Conservation (phyloP, 2,113 vertebrate genomes). For the Puntigrus tetrazona region DNA sequence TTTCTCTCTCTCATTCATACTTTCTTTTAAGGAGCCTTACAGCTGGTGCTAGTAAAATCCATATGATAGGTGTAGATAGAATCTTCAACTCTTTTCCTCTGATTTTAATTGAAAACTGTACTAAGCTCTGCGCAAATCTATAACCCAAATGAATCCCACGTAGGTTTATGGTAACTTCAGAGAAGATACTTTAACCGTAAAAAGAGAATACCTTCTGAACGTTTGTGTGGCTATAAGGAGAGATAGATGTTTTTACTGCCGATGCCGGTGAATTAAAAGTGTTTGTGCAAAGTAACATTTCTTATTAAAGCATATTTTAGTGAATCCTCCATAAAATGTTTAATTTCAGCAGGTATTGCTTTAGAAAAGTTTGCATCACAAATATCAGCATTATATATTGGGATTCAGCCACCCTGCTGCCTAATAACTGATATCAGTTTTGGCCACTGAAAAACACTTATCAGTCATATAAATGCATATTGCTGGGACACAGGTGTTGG, state of each 20-base stretch:
- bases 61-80: background rate
- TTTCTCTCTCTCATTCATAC: conserved; percentile 35
- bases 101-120: conserved; percentile 31
- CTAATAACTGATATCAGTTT: background rate
- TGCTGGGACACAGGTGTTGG: background rate
- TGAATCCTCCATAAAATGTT: background rate
- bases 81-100: background rate
- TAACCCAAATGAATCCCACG: conserved; percentile 11
- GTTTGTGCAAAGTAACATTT: background rate
- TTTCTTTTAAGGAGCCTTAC: background rate
- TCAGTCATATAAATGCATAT: background rate
- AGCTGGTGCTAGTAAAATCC: conserved; percentile 4
- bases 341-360: background rate
- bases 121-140: conserved; percentile 50
- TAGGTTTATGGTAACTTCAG: conserved; percentile 61
- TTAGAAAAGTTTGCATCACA: background rate
- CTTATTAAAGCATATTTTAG: background rate
- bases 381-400: background rate
- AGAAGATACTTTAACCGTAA: conserved; percentile 40
- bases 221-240: conserved; percentile 29
- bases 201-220: conserved; percentile 55
- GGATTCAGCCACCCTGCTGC: background rate
- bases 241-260: conserved; percentile 38
- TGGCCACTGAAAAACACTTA: background rate
- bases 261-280: conserved; percentile 8